Conservation (phyloP, 2,113 vertebrate genomes). For the Dissostichus mawsoni region DNA sequence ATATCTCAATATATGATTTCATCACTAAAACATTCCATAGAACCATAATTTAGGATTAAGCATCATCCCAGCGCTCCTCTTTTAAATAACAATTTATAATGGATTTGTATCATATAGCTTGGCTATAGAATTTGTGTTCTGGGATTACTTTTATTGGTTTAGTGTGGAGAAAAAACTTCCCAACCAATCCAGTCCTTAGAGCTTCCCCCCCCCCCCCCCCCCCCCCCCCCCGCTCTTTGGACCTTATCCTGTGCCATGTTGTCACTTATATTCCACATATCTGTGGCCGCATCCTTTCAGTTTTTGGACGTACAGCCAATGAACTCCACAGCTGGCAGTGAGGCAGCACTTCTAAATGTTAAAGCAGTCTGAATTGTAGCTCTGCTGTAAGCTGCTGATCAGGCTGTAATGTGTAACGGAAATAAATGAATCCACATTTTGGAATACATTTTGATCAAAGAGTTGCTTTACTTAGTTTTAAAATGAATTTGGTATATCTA, state of each 20-base stretch:
- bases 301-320: neutral
- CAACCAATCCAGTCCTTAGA: neutral
- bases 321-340: neutral
- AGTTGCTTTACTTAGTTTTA: neutral
- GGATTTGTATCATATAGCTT: too few relatives aligned
- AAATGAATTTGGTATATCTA: neutral
- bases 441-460: neutral
- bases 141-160: conserved; percentile 5
- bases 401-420: neutral
- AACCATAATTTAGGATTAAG: too few relatives aligned
- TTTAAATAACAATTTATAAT: too few relatives aligned
- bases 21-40: too few relatives aligned
- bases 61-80: too few relatives aligned
- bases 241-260: too few relatives aligned
- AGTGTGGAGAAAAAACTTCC: neutral
- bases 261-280: neutral
- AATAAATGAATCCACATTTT: neutral
- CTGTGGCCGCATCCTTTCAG: neutral
- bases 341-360: neutral
- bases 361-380: neutral
- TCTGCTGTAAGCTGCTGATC: neutral
- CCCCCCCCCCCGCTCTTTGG: neutral
- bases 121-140: neutral
- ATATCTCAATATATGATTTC: too few relatives aligned
- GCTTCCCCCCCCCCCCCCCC: neutral